Conservation (phyloP, 2,797 vertebrate genomes). For the Takifugu ocellatus region DNA sequence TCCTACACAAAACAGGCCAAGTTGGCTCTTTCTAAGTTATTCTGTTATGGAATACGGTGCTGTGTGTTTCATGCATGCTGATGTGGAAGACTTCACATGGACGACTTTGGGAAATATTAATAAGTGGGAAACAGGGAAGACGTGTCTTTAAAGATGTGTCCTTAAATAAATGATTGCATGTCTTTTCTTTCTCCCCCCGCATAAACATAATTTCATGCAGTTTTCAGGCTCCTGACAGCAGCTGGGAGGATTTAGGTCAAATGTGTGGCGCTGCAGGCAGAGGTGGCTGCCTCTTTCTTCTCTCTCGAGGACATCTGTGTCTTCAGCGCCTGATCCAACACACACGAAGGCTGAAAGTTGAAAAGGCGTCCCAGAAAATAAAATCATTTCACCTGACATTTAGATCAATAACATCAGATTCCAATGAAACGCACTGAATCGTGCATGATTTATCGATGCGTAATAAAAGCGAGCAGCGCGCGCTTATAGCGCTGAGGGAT, state of each 20-base stretch:
- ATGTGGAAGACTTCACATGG: not conserved
- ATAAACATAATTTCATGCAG: not conserved
- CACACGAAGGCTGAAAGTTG: slow-evolving; percentile 16
- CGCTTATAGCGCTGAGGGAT: slow-evolving; percentile 13
- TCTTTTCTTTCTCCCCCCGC: too few species aligned
- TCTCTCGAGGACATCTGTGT: slow-evolving; percentile 6
- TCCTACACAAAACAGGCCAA: too few species aligned
- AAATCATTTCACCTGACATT: slow-evolving; percentile 16
- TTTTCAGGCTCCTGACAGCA: slow-evolving; percentile 4
- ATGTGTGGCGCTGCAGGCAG: slow-evolving; percentile 10
- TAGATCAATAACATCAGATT: slow-evolving; percentile 15
- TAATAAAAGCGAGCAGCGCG: slow-evolving; percentile 7
- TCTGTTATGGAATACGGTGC: too few species aligned
- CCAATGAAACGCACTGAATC: slow-evolving; percentile 24
- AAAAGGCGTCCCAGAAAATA: slow-evolving; percentile 11
- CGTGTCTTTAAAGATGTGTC: too few species aligned
- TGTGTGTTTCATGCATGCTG: too few species aligned
- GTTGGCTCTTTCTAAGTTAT: too few species aligned
- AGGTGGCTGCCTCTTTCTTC: slow-evolving; percentile 1
- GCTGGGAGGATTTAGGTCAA: not conserved
- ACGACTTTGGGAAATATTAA: slow-evolving; percentile 1
- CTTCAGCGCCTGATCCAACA: slow-evolving; percentile 1
- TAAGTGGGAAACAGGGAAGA: slow-evolving; percentile 1
- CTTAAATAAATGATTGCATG: too few species aligned
- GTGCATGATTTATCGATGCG: slow-evolving; percentile 22